A percentile compares a stretch with the other conserved stretches of the same genome.
Conservation (phyloP, 2,797 vertebrate species). For the Peromyscus attwateri region DNA sequence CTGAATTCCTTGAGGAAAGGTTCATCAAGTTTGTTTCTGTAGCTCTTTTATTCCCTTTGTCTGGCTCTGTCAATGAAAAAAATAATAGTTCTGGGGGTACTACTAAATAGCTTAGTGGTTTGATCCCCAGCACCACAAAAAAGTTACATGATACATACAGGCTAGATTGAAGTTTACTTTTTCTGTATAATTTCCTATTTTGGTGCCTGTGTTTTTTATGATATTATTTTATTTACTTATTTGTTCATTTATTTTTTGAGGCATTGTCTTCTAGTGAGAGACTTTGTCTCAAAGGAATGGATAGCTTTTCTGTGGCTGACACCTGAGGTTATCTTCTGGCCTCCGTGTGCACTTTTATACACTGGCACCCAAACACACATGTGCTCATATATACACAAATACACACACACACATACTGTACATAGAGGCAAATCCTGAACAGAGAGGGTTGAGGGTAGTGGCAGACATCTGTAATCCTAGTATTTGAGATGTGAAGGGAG, state of each 20-base stretch:
- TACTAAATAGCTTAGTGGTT: not conserved
- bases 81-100: not conserved
- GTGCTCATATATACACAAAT: not conserved
- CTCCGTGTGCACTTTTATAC: not conserved
- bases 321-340: not conserved
- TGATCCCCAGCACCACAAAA: not conserved
- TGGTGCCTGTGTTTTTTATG: not conserved
- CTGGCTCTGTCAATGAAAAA: not conserved
- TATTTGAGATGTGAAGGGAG: not conserved
- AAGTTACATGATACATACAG: not conserved
- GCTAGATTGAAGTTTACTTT: conserved; percentile 36
- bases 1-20: conserved; percentile 8
- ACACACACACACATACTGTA: not conserved
- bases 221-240: not conserved
- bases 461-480: not conserved
- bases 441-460: not conserved
- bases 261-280: not conserved
- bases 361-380: not conserved
- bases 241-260: not conserved
- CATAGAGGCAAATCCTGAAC: not conserved
- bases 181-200: conserved; percentile 16
- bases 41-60: conserved; percentile 13
- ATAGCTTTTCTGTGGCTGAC: not conserved
- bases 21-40: conserved; percentile 31
- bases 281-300: not conserved